Evolutionary conservation across 2,797 vertebrate species (phyloP).

Genomic region (Syndactyla subalaris): DNA sequence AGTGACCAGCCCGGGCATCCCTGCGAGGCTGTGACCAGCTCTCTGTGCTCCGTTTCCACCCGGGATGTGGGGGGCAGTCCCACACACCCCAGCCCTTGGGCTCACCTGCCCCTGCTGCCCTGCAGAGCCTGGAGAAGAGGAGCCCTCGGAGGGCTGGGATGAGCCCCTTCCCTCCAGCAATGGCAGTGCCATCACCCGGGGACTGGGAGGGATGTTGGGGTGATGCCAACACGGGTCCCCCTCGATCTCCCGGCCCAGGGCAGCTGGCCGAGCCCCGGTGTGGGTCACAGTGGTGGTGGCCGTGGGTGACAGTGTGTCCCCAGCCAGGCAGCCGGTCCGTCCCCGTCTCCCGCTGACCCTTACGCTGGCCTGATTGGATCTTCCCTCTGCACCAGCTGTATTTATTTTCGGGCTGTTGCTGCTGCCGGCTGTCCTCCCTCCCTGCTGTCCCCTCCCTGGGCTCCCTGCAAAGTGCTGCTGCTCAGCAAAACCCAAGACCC

Average conservation of each 20-base stretch:
- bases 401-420: background rate
- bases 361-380: background rate
- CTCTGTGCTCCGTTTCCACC: background rate
- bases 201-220: background rate
- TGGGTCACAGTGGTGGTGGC: rapidly evolving
- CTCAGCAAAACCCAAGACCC: background rate
- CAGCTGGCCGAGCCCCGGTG: background rate
- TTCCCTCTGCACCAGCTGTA: background rate
- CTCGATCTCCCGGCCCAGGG: rapidly evolving
- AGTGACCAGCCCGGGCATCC: rapidly evolving
- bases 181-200: background rate
- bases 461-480: background rate
- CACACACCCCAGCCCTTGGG: rapidly evolving
- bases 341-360: background rate
- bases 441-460: background rate
- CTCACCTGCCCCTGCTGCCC: rapidly evolving
- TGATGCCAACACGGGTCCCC: background rate
- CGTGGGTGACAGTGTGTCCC: background rate
- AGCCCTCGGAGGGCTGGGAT: background rate
- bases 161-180: background rate
- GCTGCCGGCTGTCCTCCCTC: background rate
- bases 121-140: background rate
- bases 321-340: background rate
- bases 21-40: rapidly evolving
- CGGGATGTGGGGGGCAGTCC: rapidly evolving